Conservation (phyloP, 2,113 vertebrate species). For the Benitochromis conjunctus region DNA sequence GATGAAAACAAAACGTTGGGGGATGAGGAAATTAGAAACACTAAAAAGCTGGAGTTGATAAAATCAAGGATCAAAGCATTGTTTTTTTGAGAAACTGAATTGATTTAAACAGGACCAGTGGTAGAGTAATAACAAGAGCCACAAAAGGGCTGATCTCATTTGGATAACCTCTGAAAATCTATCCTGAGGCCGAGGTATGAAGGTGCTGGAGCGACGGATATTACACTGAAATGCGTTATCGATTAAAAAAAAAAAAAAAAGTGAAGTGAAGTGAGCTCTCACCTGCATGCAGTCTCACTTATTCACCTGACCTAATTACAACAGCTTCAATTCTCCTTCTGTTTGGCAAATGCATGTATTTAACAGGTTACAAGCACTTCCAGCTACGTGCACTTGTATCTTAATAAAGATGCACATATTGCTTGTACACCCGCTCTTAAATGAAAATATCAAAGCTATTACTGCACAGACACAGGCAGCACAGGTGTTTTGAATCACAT, state of each 20-base stretch:
- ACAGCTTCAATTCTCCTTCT: background rate
- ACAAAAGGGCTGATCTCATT: conserved; percentile 56
- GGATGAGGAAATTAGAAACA: conserved; percentile 77
- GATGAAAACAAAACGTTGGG: conserved; percentile 71
- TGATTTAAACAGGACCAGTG: conserved; percentile 65
- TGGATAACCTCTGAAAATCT: conserved; percentile 49
- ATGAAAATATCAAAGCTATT: background rate
- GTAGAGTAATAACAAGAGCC: conserved; percentile 59
- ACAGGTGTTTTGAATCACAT: background rate
- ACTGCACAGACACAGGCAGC: background rate
- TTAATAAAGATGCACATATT: background rate
- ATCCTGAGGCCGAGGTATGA: background rate
- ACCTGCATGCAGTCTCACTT: background rate
- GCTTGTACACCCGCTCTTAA: background rate
- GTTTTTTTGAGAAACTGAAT: conserved; percentile 49
- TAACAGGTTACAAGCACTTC: background rate
- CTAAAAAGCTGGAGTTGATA: conserved; percentile 74
- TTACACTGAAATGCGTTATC: conserved; percentile 10
- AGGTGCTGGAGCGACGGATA: background rate
- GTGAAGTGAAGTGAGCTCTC: background rate
- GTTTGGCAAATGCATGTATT: background rate
- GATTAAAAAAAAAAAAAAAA: background rate
- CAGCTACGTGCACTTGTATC: background rate
- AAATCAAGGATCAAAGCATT: conserved; percentile 74
- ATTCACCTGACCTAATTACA: background rate